phyloP scores from a whole-genome alignment of 2,888 invertebrate species.

The Ephialtes manifestator region DNA sequence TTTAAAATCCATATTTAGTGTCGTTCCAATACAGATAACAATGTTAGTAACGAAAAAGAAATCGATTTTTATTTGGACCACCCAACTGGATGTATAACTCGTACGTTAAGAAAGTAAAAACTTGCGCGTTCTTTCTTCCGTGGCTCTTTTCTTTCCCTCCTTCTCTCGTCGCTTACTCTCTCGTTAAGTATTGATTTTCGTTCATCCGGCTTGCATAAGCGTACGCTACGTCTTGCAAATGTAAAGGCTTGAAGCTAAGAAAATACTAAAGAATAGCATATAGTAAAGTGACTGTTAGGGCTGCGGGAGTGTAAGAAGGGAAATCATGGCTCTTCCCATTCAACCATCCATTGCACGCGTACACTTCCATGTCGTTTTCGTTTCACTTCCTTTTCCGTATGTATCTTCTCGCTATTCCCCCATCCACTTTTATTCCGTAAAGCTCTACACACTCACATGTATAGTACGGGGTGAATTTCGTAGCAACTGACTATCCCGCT shows the following conservation, averaged over 20 bases:
- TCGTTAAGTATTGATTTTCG: constrained; percentile 73
- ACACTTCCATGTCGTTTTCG: constrained; percentile 40
- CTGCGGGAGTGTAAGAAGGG: constrained; percentile 31
- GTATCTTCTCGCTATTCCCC: not conserved
- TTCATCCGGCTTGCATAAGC: constrained; percentile 69
- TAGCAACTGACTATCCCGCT: constrained; percentile 7
- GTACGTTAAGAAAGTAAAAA: constrained; percentile 54
- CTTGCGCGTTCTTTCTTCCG: constrained; percentile 54
- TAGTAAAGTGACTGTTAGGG: constrained; percentile 15
- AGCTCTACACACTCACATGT: constrained; percentile 4
- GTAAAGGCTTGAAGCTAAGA: constrained; percentile 51
- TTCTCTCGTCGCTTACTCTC: constrained; percentile 59
- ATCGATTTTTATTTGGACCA: no score
- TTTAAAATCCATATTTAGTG: no score
- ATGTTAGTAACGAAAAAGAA: no score
- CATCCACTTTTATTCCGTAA: constrained; percentile 40
- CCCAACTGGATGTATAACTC: constrained; percentile 8
- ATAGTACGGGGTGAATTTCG: constrained; percentile 49
- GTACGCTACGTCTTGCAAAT: constrained; percentile 58
- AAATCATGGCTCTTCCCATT: constrained; percentile 48
- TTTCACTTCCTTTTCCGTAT: not conserved
- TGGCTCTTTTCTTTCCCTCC: constrained; percentile 24
- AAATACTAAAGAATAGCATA: not conserved
- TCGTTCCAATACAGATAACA: no score
- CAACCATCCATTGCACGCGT: constrained; percentile 52